Base-by-base conservation (phyloP, 2,113 vertebrate genomes). In the Zosterops borbonicus region DNA sequence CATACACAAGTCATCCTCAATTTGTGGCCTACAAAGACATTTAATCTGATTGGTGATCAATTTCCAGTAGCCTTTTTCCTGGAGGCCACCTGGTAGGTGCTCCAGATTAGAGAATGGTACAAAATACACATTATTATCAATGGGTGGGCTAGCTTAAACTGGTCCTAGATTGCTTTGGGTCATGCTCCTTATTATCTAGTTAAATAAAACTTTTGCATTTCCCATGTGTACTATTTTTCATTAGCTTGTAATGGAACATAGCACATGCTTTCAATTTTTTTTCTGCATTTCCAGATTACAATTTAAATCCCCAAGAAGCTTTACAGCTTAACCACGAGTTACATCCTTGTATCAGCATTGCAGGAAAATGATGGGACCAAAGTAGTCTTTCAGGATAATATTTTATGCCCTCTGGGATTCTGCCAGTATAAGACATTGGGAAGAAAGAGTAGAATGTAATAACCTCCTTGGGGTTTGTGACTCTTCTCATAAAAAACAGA, bases 1-100 rank as follows among this genome's bases (percentile, higher is more conserved):
- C 21, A 46, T 50, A 31, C 23, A 42, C 0, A 0, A 25, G 11
- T 41, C 27, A 19, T 60, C 33, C 35, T 82, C 56, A 55, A 6
- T 22, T 50, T 52, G 33, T 60, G n/a, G 20, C 75, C 49, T 60
- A 35, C 3, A 8, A 76, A 28, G 39, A 62, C 24, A 35, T 78
- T 56, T 47, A 42, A 65, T 60, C 19, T 37, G 33, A 70, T 3
- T 46, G 12, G 35, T 41, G 14, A 41, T 55, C 50, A 25, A 18
- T 47, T 82, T 19, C 46, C 31, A 35, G 37, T 11, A 82, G n/a
- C 15, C 27, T 33, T 59, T 64, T 46, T 81, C 39, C 55, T 69
- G 14, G 5, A 87, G 17, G 33, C 33, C 35, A 64, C 23, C 35
- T 52, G 29, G 12, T 25, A 70, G 37, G 31, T 62, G 46, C n/a